Percentiles rank a stretch among this genome's conserved stretches.
Evolutionary conservation across 2,797 vertebrate species (phyloP).

Genomic region (Megalops cyprinoides): DNA sequence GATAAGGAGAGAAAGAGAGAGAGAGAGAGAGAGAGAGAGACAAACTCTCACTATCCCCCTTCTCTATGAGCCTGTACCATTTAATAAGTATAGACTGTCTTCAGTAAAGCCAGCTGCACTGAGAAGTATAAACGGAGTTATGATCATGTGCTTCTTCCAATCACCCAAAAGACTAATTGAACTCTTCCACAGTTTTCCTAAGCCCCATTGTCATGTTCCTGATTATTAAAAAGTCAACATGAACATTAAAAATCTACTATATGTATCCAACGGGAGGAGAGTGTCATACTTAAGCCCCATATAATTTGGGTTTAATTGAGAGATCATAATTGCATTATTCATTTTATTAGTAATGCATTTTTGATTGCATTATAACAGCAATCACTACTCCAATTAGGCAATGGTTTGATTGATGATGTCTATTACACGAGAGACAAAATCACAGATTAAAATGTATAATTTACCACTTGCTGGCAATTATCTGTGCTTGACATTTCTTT

Average conservation of each 20-base stretch:
- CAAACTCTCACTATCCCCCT: too few species aligned
- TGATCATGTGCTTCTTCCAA: conserved; percentile 29
- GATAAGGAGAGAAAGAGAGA: not conserved
- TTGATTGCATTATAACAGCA: conserved; percentile 42
- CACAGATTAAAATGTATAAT: conserved; percentile 46
- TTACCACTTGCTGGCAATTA: conserved; percentile 51
- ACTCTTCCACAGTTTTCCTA: not conserved
- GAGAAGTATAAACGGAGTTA: conserved; percentile 31
- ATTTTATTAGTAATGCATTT: conserved; percentile 47
- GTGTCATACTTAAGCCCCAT: conserved; percentile 33
- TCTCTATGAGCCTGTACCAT: conserved; percentile 40
- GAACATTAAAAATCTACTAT: conserved; percentile 28
- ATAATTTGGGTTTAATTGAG: conserved; percentile 52
- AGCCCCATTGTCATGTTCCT: not conserved
- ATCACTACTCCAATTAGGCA: conserved; percentile 54
- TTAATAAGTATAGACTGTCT: conserved; percentile 56
- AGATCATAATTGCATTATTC: conserved; percentile 29
- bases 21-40: not conserved
- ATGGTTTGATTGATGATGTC: conserved; percentile 46
- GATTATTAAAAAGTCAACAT: too few species aligned
- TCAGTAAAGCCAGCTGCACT: conserved; percentile 39
- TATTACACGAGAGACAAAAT: conserved; percentile 42
- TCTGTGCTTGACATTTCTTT: conserved; percentile 48
- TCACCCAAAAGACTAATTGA: conserved; percentile 19
- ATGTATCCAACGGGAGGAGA: conserved; percentile 34